Evolutionary conservation across 2,797 vertebrate species (phyloP), one percentile per base, ranked within the genome.

Genomic region (Anolis apletophallus): DNA sequence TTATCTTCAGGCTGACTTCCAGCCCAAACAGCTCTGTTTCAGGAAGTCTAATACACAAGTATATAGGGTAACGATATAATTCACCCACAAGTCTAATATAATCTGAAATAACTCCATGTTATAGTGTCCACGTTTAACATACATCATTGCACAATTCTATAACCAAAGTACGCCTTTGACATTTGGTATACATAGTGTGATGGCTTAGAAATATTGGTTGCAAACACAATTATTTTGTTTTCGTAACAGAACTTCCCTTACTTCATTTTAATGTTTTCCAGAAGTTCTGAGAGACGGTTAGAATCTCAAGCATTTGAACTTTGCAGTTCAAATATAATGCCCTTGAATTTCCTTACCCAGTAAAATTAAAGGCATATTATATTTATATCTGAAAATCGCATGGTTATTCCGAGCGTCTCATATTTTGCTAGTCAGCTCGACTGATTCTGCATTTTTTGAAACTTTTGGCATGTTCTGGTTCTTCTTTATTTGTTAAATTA

Each of bases 251-350:
- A 69, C 88, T 95, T 95, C 94, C 91, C 94, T 93, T 81, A 89
- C 89, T 92, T 94, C 94, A 85, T 94, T 89, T 91, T 95, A 96
- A 96, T 96, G 76, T 93, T 79, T 95, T 96, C 96, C 94, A 96
- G 95, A 95, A 95, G 91, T 86, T 79, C 89, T 88, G 59, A 95
- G 94, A 88, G 83, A 92, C 88, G 89, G 55, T 83, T 92, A 88
- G 92, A 93, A 92, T 95, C 81, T 72, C 88, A 93, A 89, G 85
- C 80, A 91, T 96, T 85, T 93, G 87, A 90, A 87, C 23, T 89
- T 90, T 92, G 71, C 80, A 78, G 84, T 88, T 91, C 88, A 92
- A 79, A 91, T 86, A 85, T 52, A 71, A 87, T 89, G 89, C 46
- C 55, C 59, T 86, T 90, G 46, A 81, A 16, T 94, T 93, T 92